Base-by-base conservation (phyloP, 2,888 invertebrate species). In the Mesorhabditis belari region DNA sequence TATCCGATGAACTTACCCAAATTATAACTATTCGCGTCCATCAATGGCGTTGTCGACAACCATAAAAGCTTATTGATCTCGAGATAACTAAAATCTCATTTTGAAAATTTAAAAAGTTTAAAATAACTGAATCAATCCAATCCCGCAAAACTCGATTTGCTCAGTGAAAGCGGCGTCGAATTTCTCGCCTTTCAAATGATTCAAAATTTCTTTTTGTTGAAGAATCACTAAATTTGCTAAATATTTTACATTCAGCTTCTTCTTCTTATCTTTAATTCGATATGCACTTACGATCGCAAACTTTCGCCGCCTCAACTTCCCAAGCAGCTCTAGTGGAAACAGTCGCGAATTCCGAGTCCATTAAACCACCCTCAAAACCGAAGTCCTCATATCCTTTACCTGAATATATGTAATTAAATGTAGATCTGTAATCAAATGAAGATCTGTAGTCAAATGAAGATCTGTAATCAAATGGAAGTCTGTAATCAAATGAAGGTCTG, bases 81-180 rank as follows among this genome's bases (percentile, higher is more conserved):
- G 28, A 78, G 63, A 57, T 71, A 71, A 51, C 68, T 60, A 62
- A 58, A 27, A 28, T n/a, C 19, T 5, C 27, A 51, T n/a, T 51
- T 17, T 9, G 1, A 19, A 51, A 19, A 51, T 2, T n/a, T 9
- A 21, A 23, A 19, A 9, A 51, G 17, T n/a, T n/a, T 51, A 58
- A 50, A 53, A n/a, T 29, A 6, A 64, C 64, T 62, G 63, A 26
- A 70, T 63, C 21, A 75, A 61, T 55, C 75, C 77, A 51, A 71
- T 60, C 44, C 69, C 73, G 55, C 77, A 77, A 12, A 74, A 57
- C 53, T 78, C 78, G 53, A 74, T 66, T 59, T 74, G 73, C 58
- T 78, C 75, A 27, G 67, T 65, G 59, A 78, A 71, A 6, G 74
- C 76, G 12, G 73, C 66, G 54, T 78, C 77, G 61, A 78, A 78